Base-by-base conservation (phyloP, 2,797 vertebrate genomes). In the Lithobates pipiens region DNA sequence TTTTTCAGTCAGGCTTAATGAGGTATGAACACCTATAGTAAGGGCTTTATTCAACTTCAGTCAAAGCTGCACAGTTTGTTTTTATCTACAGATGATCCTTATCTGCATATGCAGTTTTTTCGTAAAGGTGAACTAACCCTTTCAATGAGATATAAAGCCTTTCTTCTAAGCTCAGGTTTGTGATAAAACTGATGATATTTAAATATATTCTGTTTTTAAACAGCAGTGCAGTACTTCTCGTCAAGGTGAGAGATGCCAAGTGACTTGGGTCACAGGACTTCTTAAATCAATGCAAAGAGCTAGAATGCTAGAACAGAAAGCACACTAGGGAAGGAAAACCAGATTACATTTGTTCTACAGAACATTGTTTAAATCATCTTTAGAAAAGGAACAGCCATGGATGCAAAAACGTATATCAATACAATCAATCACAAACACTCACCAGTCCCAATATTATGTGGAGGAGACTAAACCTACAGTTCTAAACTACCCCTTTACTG, bases 361-460 rank as follows among this genome's bases (percentile, higher is more conserved):
- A 54, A 34, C 42, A 27, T 10, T 68, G 73, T 29, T 42, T 42
- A 63, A 73, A 73, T 82, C 70, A 63, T 63, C 32, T 39, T 39
- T 16, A 7, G 34, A 61, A 72, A 23, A 42, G 13, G 61, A 63
- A 8, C 34, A 29, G n/a, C 32, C 23, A 36, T 63, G 34, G 70
- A 25, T 72, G 5, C 32, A 73, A 65, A 82, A 67, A 76, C 25
- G 61, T 27, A 68, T 67, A 83, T 83, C 81, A 76, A 83, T 83
- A 76, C 6, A 36, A 76, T 83, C 82, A 69, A 83, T 83, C 61
- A 25, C 25, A 57, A 7, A 68, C 63, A 83, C 65, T 68, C 46
- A 21, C 29, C 65, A 76, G 27, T 36, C 67, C 18, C 42, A 72
- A 68, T 76, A 83, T 54, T 83, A 65, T 69, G 72, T 70, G 63